Conservation (phyloP, 2,797 vertebrate species). For the Pseudomugil tenellus region DNA sequence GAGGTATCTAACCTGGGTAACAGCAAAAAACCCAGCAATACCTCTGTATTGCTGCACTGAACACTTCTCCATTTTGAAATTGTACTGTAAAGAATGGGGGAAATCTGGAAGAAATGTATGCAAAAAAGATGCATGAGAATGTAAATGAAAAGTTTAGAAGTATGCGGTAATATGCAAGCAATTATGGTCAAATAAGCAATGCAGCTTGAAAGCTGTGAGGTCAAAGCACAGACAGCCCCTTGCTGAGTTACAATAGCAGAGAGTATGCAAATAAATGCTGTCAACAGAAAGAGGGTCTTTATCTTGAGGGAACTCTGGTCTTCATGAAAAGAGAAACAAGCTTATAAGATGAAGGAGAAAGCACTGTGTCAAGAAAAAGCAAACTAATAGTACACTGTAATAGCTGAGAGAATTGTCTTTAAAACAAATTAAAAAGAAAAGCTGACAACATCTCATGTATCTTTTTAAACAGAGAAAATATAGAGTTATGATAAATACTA, state of each 20-base stretch:
- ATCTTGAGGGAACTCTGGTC: slow-evolving; percentile 23
- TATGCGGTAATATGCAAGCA: slow-evolving; percentile 72
- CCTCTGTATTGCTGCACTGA: slow-evolving; percentile 31
- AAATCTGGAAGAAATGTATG: slow-evolving; percentile 23
- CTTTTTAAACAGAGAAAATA: neutral
- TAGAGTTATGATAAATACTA: neutral
- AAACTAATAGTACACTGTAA: neutral
- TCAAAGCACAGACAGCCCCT: slow-evolving; percentile 67
- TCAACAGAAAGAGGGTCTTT: slow-evolving; percentile 43
- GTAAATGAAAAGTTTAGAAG: slow-evolving; percentile 59
- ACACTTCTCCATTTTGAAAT: slow-evolving; percentile 21
- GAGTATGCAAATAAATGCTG: slow-evolving; percentile 69
- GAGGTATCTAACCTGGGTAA: slow-evolving; percentile 79
- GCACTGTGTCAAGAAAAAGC: neutral
- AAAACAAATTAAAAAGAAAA: neutral
- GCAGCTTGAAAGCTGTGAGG: slow-evolving; percentile 62
- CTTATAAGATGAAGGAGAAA: slow-evolving; percentile 4
- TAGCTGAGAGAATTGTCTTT: neutral
- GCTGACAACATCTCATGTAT: neutral
- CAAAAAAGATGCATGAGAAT: slow-evolving; percentile 35
- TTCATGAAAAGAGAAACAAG: neutral
- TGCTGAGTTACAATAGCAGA: slow-evolving; percentile 68
- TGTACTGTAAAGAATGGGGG: slow-evolving; percentile 33
- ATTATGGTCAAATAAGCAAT: slow-evolving; percentile 74
- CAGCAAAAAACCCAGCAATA: slow-evolving; percentile 62